Base-by-base conservation (phyloP, 2,888 invertebrate genomes). In the Deilephila elpenor region DNA sequence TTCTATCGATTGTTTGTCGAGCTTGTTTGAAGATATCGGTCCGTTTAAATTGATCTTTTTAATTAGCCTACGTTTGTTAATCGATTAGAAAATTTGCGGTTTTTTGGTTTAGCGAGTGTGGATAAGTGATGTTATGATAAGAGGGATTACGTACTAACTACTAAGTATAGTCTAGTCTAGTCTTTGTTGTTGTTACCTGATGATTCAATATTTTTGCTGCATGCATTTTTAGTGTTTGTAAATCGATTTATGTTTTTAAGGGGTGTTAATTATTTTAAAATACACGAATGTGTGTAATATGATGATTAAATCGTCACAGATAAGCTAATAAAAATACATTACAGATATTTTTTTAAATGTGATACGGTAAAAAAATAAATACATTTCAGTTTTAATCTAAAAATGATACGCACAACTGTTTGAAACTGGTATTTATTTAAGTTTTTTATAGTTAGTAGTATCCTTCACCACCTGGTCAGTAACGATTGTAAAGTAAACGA, bases 1-100 rank as follows among this genome's bases (percentile, higher is more conserved):
- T 71, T 51, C 67, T 67, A 67, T 71, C 71, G 71, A 71, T 71
- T 60, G 60, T 60, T 25, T 64, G 64, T 64, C 64, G 67, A 51
- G 11, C 51, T 20, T 67, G 67, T 67, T 67, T 67, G 67, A 51
- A 44, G 44, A 64, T 64, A 64, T 64, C 20, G 44, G 11, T 29
- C 25, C n/a, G 8, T 25, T 51, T 67, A 51, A 51, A 51, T 67
- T 20, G 44, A 67, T 67, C 51, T 17, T 51, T 44, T 25, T 67
- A 25, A 67, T 44, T 51, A 51, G 25, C 25, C 51, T 62, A 37
- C 8, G 7, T 44, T n/a, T 62, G 17, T 6, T 32, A 8, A 8
- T n/a, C n/a, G n/a, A 62, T 56, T 56, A n/a, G n/a, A n/a, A 56
- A 56, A 56, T 6, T n/a, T 56, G n/a, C n/a, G 17, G n/a, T n/a